phyloP scores from a whole-genome alignment of 2,113 vertebrate species.

The Syrmaticus mikado region DNA sequence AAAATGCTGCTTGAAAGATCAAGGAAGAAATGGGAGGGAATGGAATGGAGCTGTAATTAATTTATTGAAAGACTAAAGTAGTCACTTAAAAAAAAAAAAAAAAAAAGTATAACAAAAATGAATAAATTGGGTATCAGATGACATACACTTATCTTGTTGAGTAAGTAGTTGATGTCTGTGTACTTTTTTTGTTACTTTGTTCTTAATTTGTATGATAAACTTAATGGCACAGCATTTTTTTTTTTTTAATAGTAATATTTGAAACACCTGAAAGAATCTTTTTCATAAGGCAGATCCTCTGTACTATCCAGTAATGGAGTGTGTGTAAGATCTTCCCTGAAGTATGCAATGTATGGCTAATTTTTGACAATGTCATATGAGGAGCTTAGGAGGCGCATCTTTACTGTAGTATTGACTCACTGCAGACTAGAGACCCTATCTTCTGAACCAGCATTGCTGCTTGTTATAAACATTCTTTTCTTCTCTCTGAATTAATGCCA shows the following conservation, averaged over 20 bases:
- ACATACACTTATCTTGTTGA: background rate
- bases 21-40: background rate
- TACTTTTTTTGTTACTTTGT: background rate
- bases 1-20: background rate
- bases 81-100: background rate
- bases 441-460: background rate
- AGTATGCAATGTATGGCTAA: background rate
- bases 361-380: background rate
- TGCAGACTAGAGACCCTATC: background rate
- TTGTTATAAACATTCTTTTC: background rate
- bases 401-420: background rate
- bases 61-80: background rate
- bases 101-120: background rate
- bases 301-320: background rate
- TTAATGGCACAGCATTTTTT: background rate
- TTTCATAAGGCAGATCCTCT: background rate
- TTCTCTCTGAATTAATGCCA: background rate
- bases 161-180: background rate
- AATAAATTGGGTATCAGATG: background rate
- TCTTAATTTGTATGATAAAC: background rate
- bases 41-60: background rate
- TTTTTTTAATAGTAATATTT: background rate
- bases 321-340: background rate
- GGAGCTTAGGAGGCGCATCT: background rate
- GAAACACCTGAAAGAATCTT: background rate